phyloP scores from a whole-genome alignment of 2,888 invertebrate genomes.

The Scaptomyza caliginosa region DNA sequence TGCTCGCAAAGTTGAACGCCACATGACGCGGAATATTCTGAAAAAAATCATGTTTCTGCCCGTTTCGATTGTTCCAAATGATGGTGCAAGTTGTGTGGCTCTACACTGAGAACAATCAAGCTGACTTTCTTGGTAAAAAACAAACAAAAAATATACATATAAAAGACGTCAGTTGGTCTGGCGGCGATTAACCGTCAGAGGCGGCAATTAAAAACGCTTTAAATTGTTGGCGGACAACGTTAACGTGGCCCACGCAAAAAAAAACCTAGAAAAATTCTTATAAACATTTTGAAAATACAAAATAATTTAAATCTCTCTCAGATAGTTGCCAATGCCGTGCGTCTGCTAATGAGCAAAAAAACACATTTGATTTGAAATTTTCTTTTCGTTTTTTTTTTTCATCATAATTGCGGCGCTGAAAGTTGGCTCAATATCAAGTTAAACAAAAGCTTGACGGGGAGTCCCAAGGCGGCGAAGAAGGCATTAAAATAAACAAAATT shows the following conservation, averaged over 20 bases:
- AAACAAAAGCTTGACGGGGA: constrained; percentile 32
- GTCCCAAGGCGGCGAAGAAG: constrained; percentile 17
- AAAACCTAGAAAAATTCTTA: constrained; percentile 1
- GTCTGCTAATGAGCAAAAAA: constrained; percentile 59
- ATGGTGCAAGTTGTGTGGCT: constrained; percentile 45
- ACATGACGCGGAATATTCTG: constrained; percentile 40
- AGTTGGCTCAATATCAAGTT: constrained; percentile 27
- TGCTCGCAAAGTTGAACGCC: constrained; percentile 21
- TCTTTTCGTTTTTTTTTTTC: constrained; percentile 6
- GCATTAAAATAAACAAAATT: constrained; percentile 26
- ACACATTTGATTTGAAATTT: constrained; percentile 24
- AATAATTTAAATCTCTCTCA: constrained; percentile 75
- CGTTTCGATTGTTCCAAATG: constrained; percentile 35
- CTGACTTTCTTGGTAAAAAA: too few species aligned
- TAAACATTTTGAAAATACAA: constrained; percentile 58
- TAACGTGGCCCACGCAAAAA: neutral
- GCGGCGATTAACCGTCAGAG: constrained; percentile 40
- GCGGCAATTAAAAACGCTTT: constrained; percentile 69
- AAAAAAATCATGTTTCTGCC: constrained; percentile 47
- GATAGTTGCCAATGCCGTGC: constrained; percentile 63
- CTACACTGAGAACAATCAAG: neutral
- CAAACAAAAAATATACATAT: neutral
- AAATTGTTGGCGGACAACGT: constrained; percentile 43
- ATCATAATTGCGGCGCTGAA: constrained; percentile 30
- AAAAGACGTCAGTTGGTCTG: constrained; percentile 64